phyloP scores from a whole-genome alignment of 2,888 invertebrate species.

The Tetranychus truncatus region DNA sequence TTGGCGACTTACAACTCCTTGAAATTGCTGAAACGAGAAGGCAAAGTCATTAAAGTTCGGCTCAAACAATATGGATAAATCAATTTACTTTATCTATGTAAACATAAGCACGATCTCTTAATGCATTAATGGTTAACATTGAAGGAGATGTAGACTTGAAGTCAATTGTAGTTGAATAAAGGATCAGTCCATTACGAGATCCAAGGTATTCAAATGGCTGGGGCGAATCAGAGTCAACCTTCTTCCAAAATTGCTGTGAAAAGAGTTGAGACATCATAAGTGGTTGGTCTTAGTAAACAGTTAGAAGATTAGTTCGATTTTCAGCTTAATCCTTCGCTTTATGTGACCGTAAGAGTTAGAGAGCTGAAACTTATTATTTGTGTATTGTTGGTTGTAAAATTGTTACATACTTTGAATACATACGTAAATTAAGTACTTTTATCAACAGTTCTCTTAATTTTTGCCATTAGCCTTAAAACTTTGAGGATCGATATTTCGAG shows the following conservation, averaged over 20 bases:
- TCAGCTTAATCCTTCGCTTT: no score
- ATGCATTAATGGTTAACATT: conserved; percentile 39
- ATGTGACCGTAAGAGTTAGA: no score
- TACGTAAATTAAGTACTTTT: no score
- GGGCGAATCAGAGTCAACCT: background rate
- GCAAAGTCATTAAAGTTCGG: background rate
- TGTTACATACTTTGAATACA: no score
- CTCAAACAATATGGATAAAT: background rate
- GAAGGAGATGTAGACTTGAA: conserved; percentile 31
- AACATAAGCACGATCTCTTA: conserved; percentile 51
- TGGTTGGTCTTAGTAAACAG: no score
- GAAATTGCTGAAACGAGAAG: conserved; percentile 1
- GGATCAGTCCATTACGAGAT: conserved; percentile 40
- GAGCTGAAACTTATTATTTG: no score
- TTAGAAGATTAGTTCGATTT: no score
- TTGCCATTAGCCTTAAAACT: no score
- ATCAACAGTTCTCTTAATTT: no score
- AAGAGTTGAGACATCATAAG: background rate
- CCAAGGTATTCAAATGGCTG: conserved; percentile 19
- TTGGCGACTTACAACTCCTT: conserved; percentile 14
- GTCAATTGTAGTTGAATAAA: conserved; percentile 43
- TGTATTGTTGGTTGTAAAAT: no score
- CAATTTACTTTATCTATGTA: conserved; percentile 42
- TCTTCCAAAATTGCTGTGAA: background rate
- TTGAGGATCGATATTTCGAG: no score